Evolutionary conservation across 1,140 invertebrate species (phyloP).

Genomic region (Aphis gossypii): DNA sequence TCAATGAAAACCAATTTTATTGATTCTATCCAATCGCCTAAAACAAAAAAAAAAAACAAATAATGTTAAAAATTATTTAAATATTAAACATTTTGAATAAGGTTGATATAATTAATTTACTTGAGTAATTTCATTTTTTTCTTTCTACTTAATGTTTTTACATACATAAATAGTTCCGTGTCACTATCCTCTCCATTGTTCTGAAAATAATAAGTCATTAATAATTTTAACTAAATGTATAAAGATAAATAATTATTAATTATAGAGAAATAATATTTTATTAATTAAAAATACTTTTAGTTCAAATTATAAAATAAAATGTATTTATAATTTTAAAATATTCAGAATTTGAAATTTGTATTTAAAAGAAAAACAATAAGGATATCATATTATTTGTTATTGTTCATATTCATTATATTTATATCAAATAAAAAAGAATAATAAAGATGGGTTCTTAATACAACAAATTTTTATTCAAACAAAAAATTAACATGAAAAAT

Average conservation of each 20-base stretch:
- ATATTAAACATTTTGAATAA: background rate
- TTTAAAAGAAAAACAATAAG: too few relatives aligned
- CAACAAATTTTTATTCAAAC: background rate
- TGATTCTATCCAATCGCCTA: constrained; percentile 53
- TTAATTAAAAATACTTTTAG: too few relatives aligned
- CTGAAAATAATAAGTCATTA: background rate
- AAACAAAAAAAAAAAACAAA: constrained; percentile 32
- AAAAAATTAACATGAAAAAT: background rate
- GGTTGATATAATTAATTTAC: constrained; percentile 23
- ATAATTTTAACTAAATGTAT: background rate
- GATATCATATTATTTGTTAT: background rate
- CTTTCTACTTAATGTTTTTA: constrained; percentile 33
- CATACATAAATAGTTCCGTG: constrained; percentile 50
- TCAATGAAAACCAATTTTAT: constrained; percentile 30
- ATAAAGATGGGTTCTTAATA: background rate
- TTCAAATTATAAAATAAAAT: too few relatives aligned
- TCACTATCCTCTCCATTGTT: constrained; percentile 44
- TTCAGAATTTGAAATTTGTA: too few relatives aligned
- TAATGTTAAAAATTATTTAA: constrained; percentile 18
- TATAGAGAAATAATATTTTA: background rate
- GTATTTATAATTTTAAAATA: too few relatives aligned
- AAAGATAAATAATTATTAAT: background rate
- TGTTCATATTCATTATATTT: background rate
- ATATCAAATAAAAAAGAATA: background rate
- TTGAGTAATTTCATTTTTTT: constrained; percentile 57